Conservation (phyloP, 1,140 invertebrate species). For the Lithobius niger region DNA sequence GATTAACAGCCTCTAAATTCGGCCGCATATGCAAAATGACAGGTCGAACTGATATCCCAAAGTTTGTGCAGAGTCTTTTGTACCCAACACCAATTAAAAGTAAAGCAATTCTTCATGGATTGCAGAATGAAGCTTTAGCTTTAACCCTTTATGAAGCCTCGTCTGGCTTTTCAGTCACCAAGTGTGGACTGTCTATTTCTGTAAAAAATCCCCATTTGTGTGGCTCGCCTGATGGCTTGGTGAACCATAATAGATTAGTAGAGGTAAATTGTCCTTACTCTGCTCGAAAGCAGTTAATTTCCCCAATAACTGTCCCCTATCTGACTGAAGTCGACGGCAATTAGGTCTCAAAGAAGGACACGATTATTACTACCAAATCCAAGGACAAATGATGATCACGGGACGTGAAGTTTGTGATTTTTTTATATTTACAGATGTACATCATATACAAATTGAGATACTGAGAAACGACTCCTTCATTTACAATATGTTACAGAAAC, state of each 20-base stretch:
- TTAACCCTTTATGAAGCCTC: not conserved
- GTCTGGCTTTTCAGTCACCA: not conserved
- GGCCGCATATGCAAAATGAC: not conserved
- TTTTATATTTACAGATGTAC: no score
- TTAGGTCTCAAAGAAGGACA: no score
- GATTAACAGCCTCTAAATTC: not conserved
- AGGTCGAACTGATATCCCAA: not conserved
- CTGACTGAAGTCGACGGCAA: not conserved
- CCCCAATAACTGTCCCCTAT: not conserved
- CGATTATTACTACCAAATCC: not conserved
- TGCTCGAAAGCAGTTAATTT: not conserved
- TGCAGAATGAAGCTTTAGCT: not conserved
- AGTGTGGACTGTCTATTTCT: not conserved
- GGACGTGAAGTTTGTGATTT: not conserved
- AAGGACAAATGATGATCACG: not conserved
- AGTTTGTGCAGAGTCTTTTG: not conserved
- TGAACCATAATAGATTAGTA: not conserved
- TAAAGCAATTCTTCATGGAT: not conserved
- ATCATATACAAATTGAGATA: no score
- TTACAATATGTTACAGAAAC: not conserved
- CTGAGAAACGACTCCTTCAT: no score
- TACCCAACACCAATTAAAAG: not conserved
- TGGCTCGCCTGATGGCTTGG: not conserved
- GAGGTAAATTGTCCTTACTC: not conserved
- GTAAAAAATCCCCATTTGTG: not conserved